Conservation (phyloP, 2,113 vertebrate genomes). For the Pluvianellus socialis region DNA sequence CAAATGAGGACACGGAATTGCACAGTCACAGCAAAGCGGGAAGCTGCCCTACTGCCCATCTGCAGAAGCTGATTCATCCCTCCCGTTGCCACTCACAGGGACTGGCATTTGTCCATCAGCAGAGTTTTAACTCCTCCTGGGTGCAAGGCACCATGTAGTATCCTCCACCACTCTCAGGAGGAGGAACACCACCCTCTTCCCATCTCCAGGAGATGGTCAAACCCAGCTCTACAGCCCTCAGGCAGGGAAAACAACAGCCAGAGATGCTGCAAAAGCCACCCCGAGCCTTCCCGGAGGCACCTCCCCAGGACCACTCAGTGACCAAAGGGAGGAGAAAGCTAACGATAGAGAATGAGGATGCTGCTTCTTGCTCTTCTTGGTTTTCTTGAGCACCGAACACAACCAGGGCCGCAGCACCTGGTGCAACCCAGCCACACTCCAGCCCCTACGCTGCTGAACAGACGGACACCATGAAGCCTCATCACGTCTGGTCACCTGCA, state of each 20-base stretch:
- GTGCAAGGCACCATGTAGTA: too few relatives aligned
- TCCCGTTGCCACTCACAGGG: fast-evolving
- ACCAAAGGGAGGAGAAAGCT: fast-evolving
- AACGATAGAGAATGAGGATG: fast-evolving
- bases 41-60: background rate
- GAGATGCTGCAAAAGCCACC: background rate
- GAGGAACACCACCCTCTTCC: background rate
- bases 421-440: background rate
- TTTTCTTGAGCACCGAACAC: fast-evolving
- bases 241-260: background rate
- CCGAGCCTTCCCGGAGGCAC: background rate
- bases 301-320: fast-evolving
- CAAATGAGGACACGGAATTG: fast-evolving
- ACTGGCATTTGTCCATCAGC: background rate
- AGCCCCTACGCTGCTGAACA: fast-evolving
- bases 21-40: background rate
- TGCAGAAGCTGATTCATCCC: too few relatives aligned
- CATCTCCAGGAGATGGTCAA: background rate
- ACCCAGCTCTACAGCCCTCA: background rate
- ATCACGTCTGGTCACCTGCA: fast-evolving
- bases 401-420: fast-evolving
- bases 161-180: background rate
- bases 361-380: background rate
- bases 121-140: too few relatives aligned
- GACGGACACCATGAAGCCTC: fast-evolving